Percentiles rank a stretch among this genome's conserved stretches.
Evolutionary conservation across 2,888 invertebrate species (phyloP).

Genomic region (Eupithecia insigniata): DNA sequence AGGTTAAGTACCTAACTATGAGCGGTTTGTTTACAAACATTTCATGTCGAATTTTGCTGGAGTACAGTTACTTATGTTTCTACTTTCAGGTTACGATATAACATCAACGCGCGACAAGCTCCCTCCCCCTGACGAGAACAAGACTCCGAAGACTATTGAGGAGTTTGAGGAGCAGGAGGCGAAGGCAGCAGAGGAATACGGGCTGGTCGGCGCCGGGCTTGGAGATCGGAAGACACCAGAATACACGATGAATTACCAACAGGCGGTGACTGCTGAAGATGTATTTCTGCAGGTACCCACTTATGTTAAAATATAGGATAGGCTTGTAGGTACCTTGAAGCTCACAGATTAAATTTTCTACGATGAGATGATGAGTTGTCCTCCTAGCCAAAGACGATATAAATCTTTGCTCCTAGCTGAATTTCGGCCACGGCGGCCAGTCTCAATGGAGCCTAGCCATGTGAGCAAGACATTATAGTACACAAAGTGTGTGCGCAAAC

Average conservation of each 20-base stretch:
- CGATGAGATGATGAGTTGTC: background rate
- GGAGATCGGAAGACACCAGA: slow-evolving; percentile 87
- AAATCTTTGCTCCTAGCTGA: no score
- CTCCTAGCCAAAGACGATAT: no score
- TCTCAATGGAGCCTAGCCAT: no score
- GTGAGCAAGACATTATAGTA: background rate
- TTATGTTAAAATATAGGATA: background rate
- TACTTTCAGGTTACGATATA: slow-evolving; percentile 66
- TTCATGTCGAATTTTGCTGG: no score
- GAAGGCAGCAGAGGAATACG: slow-evolving; percentile 78
- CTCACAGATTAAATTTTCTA: background rate
- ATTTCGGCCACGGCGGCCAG: no score
- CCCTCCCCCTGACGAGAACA: slow-evolving; percentile 46
- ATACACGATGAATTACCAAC: slow-evolving; percentile 93
- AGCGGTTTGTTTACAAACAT: no score
- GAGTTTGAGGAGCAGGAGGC: slow-evolving; percentile 81
- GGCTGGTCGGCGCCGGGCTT: slow-evolving; percentile 69
- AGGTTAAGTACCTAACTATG: no score
- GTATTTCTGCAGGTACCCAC: slow-evolving; percentile 89
- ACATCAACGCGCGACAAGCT: slow-evolving; percentile 64
- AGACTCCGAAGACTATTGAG: slow-evolving; percentile 68
- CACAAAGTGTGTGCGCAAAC: background rate
- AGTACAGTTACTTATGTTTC: background rate
- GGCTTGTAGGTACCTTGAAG: background rate
- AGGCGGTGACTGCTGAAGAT: slow-evolving; percentile 93